A percentile compares a stretch with the other conserved stretches of the same genome.
These are phyloP conservation scores for Drosophila tsacasi DNA, from an alignment of 1,140 invertebrate genomes.

Conservation along the genomic window DNA sequence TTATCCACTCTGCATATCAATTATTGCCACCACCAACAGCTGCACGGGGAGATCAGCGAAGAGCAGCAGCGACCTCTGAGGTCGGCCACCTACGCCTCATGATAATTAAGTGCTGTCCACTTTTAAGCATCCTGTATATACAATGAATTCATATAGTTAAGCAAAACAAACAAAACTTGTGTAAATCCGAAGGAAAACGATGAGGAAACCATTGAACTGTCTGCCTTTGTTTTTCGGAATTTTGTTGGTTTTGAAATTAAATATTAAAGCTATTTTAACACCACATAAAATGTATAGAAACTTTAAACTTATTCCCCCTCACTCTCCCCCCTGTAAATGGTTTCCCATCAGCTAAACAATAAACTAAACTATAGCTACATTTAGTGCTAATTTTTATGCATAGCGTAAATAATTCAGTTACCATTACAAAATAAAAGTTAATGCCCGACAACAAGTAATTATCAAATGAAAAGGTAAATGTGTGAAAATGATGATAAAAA, in stretches of 20 bases:
- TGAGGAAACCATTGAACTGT: constrained; percentile 27
- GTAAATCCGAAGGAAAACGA: constrained; percentile 21
- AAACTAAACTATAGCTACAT: constrained; percentile 52
- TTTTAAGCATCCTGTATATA: constrained; percentile 43
- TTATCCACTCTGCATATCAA: constrained; percentile 73
- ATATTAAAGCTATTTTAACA: neutral
- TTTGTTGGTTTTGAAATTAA: neutral
- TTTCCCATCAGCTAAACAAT: constrained; percentile 34
- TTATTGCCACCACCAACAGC: constrained; percentile 47
- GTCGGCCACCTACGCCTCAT: constrained; percentile 36
- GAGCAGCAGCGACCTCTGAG: constrained; percentile 6
- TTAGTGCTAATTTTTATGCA: constrained; percentile 75
- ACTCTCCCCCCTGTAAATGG: constrained; percentile 10
- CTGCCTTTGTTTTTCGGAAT: neutral
- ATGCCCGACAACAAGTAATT: constrained; percentile 34
- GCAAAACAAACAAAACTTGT: constrained; percentile 13
- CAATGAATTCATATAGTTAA: constrained; percentile 45
- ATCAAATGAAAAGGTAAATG: constrained; percentile 61
- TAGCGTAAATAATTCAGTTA: constrained; percentile 70
- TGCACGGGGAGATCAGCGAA: constrained; percentile 12
- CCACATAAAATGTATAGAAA: constrained; percentile 7
- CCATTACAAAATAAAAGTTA: constrained; percentile 46
- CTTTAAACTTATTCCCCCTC: neutral
- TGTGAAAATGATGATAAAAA: constrained; percentile 21
- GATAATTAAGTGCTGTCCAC: constrained; percentile 65